phyloP scores from a whole-genome alignment of 2,113 vertebrate genomes.

The Tragelaphus scriptus region DNA sequence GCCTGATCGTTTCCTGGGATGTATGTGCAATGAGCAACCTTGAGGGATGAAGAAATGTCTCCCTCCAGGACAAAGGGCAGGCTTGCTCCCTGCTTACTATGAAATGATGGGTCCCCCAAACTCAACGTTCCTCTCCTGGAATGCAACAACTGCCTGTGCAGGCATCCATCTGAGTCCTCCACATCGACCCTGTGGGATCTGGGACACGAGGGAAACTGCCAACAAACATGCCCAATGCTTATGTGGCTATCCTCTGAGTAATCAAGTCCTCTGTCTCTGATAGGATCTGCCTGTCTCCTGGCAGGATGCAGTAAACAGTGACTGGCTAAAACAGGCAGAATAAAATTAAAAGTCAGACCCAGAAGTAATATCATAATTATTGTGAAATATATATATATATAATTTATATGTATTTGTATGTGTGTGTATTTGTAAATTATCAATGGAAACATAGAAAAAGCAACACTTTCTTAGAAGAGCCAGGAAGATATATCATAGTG shows the following conservation, averaged over 20 bases:
- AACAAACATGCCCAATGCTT: not conserved
- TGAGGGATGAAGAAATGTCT: not conserved
- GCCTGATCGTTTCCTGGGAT: not conserved
- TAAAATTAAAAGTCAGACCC: slow-evolving; percentile 14
- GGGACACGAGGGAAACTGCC: not conserved
- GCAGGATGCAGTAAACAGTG: not conserved
- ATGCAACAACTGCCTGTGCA: not conserved
- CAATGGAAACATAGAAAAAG: not conserved
- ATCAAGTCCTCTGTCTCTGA: not conserved
- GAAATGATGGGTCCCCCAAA: not conserved
- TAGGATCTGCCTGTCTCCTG: not conserved
- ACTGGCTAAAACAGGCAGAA: not conserved
- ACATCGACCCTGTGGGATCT: not conserved
- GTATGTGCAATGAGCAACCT: not conserved
- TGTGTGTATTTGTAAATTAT: not conserved
- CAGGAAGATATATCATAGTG: not conserved
- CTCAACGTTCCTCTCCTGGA: not conserved
- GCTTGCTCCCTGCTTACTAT: not conserved
- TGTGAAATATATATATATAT: not conserved
- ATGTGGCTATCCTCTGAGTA: not conserved
- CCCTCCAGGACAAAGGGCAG: not conserved
- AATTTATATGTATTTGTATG: not conserved
- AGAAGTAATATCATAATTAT: not conserved
- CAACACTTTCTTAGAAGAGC: not conserved
- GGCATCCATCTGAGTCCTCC: not conserved